Evolutionary conservation across 1,140 invertebrate species (phyloP).

Genomic region (Andricus grossulariae): DNA sequence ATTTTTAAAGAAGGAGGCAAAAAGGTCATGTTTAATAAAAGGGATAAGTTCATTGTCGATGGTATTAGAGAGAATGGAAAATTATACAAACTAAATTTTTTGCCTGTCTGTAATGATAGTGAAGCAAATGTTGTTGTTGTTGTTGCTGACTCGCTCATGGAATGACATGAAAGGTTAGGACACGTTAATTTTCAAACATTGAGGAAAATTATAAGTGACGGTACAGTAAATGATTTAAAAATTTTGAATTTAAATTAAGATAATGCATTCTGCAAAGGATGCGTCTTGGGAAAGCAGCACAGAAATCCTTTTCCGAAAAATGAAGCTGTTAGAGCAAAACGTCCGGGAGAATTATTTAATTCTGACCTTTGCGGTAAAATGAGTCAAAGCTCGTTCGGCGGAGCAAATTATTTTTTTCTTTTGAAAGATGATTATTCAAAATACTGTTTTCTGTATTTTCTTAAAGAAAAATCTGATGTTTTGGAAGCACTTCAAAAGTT

Average conservation of each 20-base stretch:
- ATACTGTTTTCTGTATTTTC: neutral
- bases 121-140: neutral
- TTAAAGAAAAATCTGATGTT: neutral
- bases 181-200: neutral
- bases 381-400: neutral
- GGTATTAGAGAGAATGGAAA: conserved; percentile 33
- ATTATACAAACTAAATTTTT: conserved; percentile 36
- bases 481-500: neutral
- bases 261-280: no score
- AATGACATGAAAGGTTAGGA: neutral
- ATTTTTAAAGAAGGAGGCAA: conserved; percentile 35
- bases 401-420: neutral
- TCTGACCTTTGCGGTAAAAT: neutral
- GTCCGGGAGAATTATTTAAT: neutral
- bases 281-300: no score
- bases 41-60: conserved; percentile 32
- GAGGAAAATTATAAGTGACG: no score
- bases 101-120: neutral
- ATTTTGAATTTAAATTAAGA: no score
- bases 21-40: conserved; percentile 37
- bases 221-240: no score
- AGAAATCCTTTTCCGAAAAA: neutral
- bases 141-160: neutral
- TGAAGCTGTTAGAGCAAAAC: neutral
- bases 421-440: neutral